Percentiles rank a stretch among this genome's conserved stretches.
These are phyloP conservation scores for Lycaon pictus DNA, from an alignment of 2,113 vertebrate genomes.

Conservation along the genomic window DNA sequence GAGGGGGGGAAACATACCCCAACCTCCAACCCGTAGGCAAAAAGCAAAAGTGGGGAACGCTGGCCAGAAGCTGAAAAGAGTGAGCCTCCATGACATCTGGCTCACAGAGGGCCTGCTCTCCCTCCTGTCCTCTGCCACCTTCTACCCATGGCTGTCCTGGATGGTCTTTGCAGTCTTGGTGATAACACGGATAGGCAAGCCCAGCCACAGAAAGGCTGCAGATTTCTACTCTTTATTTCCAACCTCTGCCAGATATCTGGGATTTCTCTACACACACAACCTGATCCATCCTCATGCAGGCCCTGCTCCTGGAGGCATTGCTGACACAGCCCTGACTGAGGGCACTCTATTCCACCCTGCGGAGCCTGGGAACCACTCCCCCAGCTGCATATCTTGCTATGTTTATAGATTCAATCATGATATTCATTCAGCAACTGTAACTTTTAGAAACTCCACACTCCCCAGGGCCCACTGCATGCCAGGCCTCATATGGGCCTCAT, in stretches of 20 bases:
- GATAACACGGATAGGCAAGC: neutral
- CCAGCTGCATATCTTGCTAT: neutral
- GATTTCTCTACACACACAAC: neutral
- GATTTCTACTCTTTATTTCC: neutral
- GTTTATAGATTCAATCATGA: neutral
- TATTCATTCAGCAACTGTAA: neutral
- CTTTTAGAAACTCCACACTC: neutral
- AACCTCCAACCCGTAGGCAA: neutral
- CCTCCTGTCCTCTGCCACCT: no score
- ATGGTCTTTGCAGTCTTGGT: neutral
- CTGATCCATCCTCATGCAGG: fast-evolving
- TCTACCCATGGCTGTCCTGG: neutral
- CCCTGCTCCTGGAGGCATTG: neutral
- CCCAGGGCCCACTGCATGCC: fast-evolving
- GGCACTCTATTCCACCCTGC: neutral
- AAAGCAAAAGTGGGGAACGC: fast-evolving
- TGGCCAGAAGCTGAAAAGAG: neutral
- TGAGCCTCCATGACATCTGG: neutral
- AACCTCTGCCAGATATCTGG: neutral
- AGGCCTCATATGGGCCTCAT: neutral
- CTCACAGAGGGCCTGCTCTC: neutral
- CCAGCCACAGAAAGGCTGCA: neutral
- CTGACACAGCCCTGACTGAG: neutral
- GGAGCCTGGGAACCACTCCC: neutral
- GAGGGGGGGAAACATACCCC: neutral